A percentile compares a stretch with the other conserved stretches of the same genome.
phyloP scores from a whole-genome alignment of 2,113 vertebrate genomes.

The Silurus glanis region DNA sequence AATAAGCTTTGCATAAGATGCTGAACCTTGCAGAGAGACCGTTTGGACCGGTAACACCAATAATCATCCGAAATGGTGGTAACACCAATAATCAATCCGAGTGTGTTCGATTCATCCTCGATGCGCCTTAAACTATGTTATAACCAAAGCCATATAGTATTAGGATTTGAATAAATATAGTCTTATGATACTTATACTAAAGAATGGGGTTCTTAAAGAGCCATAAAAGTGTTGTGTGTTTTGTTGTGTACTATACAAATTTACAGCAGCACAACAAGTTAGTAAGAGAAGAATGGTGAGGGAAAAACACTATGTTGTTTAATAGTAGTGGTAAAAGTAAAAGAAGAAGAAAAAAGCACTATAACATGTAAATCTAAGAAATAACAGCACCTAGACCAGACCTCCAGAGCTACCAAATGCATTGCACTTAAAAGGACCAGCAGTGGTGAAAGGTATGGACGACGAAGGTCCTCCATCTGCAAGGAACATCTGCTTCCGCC shows the following conservation, averaged over 20 bases:
- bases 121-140: background rate
- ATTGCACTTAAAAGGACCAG: background rate
- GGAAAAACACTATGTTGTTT: background rate
- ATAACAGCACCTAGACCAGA: background rate
- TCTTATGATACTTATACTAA: background rate
- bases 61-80: background rate
- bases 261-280: background rate
- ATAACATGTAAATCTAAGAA: background rate
- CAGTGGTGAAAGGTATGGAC: background rate
- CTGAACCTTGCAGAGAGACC: background rate
- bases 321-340: background rate
- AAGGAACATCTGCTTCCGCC: slow-evolving; percentile 53
- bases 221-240: background rate
- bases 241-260: background rate
- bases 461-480: slow-evolving; percentile 28
- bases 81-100: no score
- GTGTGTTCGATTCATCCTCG: no score
- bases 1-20: background rate
- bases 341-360: background rate
- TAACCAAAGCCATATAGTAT: no score
- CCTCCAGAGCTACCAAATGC: background rate
- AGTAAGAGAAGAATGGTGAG: background rate
- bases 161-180: background rate
- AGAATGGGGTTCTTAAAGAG: background rate
- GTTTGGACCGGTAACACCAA: background rate